phyloP scores from a whole-genome alignment of 53 echinoderm and acorn worm genomes.

The Paracentrotus lividus region DNA sequence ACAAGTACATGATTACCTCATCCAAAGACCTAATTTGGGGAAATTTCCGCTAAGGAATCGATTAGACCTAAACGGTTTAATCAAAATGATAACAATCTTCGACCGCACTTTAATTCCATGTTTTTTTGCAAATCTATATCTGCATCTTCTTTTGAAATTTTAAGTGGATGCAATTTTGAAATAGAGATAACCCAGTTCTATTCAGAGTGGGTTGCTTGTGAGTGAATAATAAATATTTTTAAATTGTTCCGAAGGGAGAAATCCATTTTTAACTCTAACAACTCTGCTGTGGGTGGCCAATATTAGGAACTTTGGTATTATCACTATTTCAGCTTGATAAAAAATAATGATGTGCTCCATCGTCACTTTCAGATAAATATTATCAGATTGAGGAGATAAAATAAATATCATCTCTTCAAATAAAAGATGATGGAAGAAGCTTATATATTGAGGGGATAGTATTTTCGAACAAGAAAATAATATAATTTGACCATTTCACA shows the following conservation, averaged over 20 bases:
- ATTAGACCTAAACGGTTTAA: constrained; percentile 28
- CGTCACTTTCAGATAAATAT: too few species aligned
- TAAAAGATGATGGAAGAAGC: too few species aligned
- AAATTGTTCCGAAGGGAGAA: background rate
- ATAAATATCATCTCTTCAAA: too few species aligned
- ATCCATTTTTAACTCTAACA: background rate
- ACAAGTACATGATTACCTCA: background rate
- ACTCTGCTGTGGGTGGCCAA: background rate
- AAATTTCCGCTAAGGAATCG: background rate
- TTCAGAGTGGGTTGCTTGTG: background rate
- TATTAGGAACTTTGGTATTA: background rate
- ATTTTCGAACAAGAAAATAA: too few species aligned
- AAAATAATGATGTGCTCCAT: background rate
- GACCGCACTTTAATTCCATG: background rate
- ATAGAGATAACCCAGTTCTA: background rate
- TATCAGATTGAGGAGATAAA: too few species aligned
- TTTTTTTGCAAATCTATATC: background rate
- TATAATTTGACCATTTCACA: too few species aligned
- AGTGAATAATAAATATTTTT: background rate
- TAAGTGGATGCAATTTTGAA: background rate
- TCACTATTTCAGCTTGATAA: background rate
- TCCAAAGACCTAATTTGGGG: constrained; percentile 22
- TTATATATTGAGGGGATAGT: too few species aligned
- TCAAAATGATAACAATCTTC: constrained; percentile 25
- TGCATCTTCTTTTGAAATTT: background rate